Evolutionary conservation across 1,140 invertebrate species (phyloP).

Genomic region (Teleopsis dalmanni): DNA sequence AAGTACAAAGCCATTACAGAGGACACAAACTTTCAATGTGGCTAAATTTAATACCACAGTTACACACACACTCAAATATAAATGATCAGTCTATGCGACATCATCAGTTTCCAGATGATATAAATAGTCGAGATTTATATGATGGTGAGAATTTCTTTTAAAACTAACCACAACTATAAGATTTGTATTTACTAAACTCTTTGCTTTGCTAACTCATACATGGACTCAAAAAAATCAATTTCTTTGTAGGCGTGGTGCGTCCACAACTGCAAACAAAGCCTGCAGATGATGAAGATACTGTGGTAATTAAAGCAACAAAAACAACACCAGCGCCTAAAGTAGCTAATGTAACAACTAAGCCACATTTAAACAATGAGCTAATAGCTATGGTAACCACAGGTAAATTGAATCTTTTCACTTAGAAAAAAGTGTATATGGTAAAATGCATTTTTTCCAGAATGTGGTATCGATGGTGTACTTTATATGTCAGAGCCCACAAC

Average conservation of each 20-base stretch:
- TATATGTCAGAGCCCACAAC: slow-evolving; percentile 46
- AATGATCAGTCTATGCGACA: slow-evolving; percentile 71
- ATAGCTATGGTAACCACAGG: slow-evolving; percentile 22
- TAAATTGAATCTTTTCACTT: slow-evolving; percentile 2
- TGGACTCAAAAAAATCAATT: background rate
- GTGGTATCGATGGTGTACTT: slow-evolving; percentile 49
- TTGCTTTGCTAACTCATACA: background rate
- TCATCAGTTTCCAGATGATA: slow-evolving; percentile 66
- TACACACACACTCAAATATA: slow-evolving; percentile 63
- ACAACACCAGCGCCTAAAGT: slow-evolving; percentile 41
- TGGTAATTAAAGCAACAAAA: slow-evolving; percentile 24
- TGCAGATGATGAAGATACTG: slow-evolving; percentile 31
- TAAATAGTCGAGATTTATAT: slow-evolving; percentile 35
- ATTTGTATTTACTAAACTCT: background rate
- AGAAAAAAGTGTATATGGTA: background rate
- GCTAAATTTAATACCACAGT: slow-evolving; percentile 81
- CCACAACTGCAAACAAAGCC: slow-evolving; percentile 38
- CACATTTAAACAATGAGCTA: slow-evolving; percentile 11
- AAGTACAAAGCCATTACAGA: slow-evolving; percentile 74
- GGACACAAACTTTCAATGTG: slow-evolving; percentile 89
- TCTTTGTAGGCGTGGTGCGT: slow-evolving; percentile 48
- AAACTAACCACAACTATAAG: background rate
- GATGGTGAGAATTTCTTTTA: slow-evolving; percentile 19
- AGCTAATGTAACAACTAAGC: slow-evolving; percentile 22
- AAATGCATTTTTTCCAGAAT: slow-evolving; percentile 46